Evolutionary conservation across 1,140 invertebrate species (phyloP).

Genomic region (Listronotus oregonensis): DNA sequence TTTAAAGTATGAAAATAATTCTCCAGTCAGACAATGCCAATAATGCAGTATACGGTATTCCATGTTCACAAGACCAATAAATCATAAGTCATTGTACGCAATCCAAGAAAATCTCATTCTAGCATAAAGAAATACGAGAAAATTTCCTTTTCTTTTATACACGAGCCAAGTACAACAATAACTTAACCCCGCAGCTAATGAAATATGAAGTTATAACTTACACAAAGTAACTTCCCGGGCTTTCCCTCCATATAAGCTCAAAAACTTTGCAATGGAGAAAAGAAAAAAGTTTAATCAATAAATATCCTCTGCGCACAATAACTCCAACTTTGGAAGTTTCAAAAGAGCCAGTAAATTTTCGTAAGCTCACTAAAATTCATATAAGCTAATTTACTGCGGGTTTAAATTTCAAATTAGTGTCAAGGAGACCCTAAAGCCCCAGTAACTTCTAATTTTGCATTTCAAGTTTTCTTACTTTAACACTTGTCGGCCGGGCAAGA

Average conservation of each 20-base stretch:
- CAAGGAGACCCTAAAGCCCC: constrained; percentile 44
- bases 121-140: constrained; percentile 24
- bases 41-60: constrained; percentile 11
- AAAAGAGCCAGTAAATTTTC: constrained; percentile 43
- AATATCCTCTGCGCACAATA: constrained; percentile 28
- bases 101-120: constrained; percentile 28
- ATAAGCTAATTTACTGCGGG: constrained; percentile 50
- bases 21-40: constrained; percentile 1
- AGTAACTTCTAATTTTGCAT: constrained; percentile 49
- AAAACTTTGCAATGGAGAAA: constrained; percentile 31
- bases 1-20: not conserved
- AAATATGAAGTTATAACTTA: constrained; percentile 44
- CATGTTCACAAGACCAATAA: constrained; percentile 24
- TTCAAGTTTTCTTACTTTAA: constrained; percentile 48
- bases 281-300: constrained; percentile 42
- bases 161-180: constrained; percentile 34
- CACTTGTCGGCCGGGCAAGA: constrained; percentile 41
- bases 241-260: constrained; percentile 31
- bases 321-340: constrained; percentile 33
- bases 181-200: constrained; percentile 31
- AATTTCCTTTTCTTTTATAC: constrained; percentile 32
- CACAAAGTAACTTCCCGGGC: constrained; percentile 39
- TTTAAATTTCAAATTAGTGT: constrained; percentile 55
- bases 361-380: constrained; percentile 50
- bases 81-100: constrained; percentile 29